Conservation (phyloP, 2,797 vertebrate genomes). For the Holocentrus rufus region DNA sequence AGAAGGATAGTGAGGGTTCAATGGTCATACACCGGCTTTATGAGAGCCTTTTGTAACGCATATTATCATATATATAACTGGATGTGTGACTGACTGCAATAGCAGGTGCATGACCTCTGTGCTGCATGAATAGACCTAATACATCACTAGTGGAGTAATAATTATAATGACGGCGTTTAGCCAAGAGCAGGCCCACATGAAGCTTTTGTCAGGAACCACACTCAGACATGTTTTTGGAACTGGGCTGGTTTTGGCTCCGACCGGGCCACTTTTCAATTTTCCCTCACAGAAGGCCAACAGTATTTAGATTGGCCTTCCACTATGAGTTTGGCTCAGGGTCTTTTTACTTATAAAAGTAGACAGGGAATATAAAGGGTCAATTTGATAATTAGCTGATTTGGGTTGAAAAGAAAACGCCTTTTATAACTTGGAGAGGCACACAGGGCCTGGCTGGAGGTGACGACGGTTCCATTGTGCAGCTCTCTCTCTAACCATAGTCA, state of each 20-base stretch:
- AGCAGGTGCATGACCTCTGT: constrained; percentile 25
- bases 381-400: constrained; percentile 31
- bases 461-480: constrained; percentile 13
- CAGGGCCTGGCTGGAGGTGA: not conserved
- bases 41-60: constrained; percentile 37
- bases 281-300: constrained; percentile 24
- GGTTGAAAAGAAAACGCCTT: constrained; percentile 10
- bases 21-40: constrained; percentile 32
- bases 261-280: constrained; percentile 44
- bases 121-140: not conserved
- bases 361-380: constrained; percentile 19
- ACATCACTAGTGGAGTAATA: not conserved
- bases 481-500: constrained; percentile 63
- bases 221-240: constrained; percentile 36
- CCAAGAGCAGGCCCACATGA: not conserved
- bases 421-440: not conserved
- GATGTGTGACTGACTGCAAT: constrained; percentile 15
- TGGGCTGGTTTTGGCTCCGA: constrained; percentile 28
- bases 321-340: constrained; percentile 4
- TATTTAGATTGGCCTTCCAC: constrained; percentile 28
- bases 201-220: constrained; percentile 12
- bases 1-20: not conserved
- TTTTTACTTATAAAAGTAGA: constrained; percentile 21
- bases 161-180: not conserved
- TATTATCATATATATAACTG: constrained; percentile 22